Evolutionary conservation across 2,888 invertebrate genomes (phyloP).

Genomic region (Acleris cristana): DNA sequence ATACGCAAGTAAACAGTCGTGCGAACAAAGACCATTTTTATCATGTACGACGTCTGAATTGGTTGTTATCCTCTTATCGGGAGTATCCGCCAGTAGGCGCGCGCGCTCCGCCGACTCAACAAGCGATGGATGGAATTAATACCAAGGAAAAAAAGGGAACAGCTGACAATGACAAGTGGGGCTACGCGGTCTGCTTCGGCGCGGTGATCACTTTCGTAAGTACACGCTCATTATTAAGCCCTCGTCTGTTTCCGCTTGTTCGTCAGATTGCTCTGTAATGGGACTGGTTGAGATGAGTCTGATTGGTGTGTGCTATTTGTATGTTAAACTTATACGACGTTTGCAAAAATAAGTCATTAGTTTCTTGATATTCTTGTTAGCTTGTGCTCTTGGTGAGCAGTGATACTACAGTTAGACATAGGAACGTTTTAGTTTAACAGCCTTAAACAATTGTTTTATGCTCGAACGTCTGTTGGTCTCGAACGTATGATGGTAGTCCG

Average conservation of each 20-base stretch:
- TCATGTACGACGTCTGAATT: conserved; percentile 12
- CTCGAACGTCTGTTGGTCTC: no score
- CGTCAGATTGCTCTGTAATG: not conserved
- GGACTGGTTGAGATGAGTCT: not conserved
- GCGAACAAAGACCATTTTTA: conserved; percentile 24
- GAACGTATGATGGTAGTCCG: no score
- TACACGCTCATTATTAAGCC: conserved; percentile 40
- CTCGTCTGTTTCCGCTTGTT: conserved; percentile 7
- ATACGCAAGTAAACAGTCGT: conserved; percentile 13
- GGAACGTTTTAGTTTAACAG: no score
- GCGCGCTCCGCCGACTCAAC: conserved; percentile 3
- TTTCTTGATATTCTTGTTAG: no score
- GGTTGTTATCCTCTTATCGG: conserved; percentile 37
- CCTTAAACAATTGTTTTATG: no score
- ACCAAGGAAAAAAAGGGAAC: conserved; percentile 40
- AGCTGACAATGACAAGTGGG: conserved; percentile 75
- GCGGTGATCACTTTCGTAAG: conserved; percentile 86
- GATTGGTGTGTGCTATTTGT: no score
- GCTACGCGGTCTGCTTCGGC: conserved; percentile 86
- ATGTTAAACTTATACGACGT: no score
- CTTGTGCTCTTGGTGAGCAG: no score
- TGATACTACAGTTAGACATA: no score
- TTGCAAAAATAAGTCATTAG: no score
- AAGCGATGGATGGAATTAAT: conserved; percentile 46
- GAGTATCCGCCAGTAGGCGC: conserved; percentile 36